Conservation (phyloP, 1,140 invertebrate genomes). For the Choristoneura fumiferana region DNA sequence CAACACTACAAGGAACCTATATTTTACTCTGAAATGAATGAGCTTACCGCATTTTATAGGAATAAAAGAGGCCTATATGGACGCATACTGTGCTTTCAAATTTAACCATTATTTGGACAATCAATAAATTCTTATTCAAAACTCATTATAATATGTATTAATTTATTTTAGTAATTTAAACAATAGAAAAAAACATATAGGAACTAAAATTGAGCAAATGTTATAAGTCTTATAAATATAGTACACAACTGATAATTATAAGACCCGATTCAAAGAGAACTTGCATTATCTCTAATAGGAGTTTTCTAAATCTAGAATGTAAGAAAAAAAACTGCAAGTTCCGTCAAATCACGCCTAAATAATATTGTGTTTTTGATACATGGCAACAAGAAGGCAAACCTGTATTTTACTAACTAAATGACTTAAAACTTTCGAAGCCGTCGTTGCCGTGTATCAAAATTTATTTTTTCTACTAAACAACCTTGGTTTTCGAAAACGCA, state of each 20-base stretch:
- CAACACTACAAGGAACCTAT: conserved; percentile 22
- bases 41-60: neutral
- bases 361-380: conserved; percentile 28
- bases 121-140: no score
- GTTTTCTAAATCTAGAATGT: no score
- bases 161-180: neutral
- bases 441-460: conserved; percentile 47
- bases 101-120: no score
- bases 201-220: conserved; percentile 47
- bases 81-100: no score
- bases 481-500: no score
- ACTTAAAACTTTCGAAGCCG: conserved; percentile 19
- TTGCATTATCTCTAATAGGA: no score
- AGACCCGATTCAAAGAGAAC: conserved; percentile 39
- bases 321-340: conserved; percentile 30
- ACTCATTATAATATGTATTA: no score
- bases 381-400: conserved; percentile 39
- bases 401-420: conserved; percentile 23
- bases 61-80: no score
- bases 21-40: conserved; percentile 21
- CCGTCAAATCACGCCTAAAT: conserved; percentile 35
- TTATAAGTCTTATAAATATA: neutral
- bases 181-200: conserved; percentile 23
- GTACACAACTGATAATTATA: conserved; percentile 7
- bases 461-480: no score